These are phyloP conservation scores for Rhinolophus ferrumequinum DNA, from an alignment of 2,113 vertebrate genomes.

Conservation along the genomic window DNA sequence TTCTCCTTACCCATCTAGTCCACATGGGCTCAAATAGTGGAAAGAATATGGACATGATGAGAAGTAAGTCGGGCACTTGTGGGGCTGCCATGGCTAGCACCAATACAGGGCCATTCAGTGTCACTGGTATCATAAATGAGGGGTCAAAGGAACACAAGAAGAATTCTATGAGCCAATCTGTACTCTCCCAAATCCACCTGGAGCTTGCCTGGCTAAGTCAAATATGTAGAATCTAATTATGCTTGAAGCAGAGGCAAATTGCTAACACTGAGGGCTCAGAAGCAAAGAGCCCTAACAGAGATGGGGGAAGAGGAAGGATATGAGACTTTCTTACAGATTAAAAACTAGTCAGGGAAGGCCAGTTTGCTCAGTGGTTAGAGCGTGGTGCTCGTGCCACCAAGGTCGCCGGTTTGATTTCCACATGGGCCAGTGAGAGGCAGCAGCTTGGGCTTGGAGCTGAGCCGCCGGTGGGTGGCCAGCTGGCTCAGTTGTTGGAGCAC, in stretches of 20 bases:
- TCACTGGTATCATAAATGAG: neutral
- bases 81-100: neutral
- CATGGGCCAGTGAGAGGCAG: too few species aligned
- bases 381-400: too few species aligned
- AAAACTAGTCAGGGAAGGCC: neutral
- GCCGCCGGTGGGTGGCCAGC: too few species aligned
- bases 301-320: neutral
- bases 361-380: too few species aligned
- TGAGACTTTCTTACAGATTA: neutral
- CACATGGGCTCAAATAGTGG: fast-evolving
- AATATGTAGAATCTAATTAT: neutral
- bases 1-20: neutral
- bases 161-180: neutral
- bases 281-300: neutral
- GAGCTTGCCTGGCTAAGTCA: neutral
- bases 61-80: neutral
- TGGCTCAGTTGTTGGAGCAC: too few species aligned
- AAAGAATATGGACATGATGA: neutral
- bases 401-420: too few species aligned
- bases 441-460: too few species aligned
- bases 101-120: neutral
- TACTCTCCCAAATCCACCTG: neutral
- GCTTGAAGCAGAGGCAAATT: neutral
- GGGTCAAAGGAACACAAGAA: neutral
- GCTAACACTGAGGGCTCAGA: neutral